Evolutionary conservation across 2,113 vertebrate genomes (phyloP), one percentile per base, ranked within the genome.

Genomic region (Synchiropus splendidus): DNA sequence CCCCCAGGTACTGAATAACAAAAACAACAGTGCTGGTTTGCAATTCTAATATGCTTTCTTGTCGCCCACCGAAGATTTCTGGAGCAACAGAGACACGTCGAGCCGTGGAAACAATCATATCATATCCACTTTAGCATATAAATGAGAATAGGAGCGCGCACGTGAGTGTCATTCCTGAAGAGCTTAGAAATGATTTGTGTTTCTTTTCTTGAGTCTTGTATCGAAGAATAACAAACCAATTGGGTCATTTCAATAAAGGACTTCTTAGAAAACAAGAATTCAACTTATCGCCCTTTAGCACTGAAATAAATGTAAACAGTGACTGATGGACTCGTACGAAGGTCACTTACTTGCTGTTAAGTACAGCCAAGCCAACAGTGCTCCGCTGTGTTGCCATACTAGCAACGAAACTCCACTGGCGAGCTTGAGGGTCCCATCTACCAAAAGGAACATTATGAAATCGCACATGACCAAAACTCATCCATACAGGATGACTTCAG

Each of bases 351-450:
- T 97, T 98, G 74, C 88, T 86, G 74, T 86, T 91, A 32, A 99
- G 85, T 40, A 99, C 91, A 32, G 93, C 94, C 54, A 99, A 90
- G 55, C 95, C 95, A 52, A 96, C 94, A 14, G 95, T 98, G 80
- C 94, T 98, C 63, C 95, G 87, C 54, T 94, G 93, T 12, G 90
- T 97, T 41, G 92, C 91, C 94, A 99, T 98, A 33, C 91, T 92
- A 15, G 95, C 92, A 10, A 99, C 92, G 14, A 97, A 99, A 69
- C 96, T 97, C 95, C 95, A 98, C 64, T 98, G 92, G 15, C 95
- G 90, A 54, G 91, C 92, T 71, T 98, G 94, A n/a, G 95, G 93
- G 68, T 99, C 94, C 94, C 94, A 99, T 67, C 80, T 83, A 6
- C 31, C 12, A 31, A 18, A 40, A 21, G 39, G 17, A 39, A 59